A percentile compares a stretch with the other conserved stretches of the same genome.
phyloP scores from a whole-genome alignment of 2,888 invertebrate species.

The Muschampia plurimacula region DNA sequence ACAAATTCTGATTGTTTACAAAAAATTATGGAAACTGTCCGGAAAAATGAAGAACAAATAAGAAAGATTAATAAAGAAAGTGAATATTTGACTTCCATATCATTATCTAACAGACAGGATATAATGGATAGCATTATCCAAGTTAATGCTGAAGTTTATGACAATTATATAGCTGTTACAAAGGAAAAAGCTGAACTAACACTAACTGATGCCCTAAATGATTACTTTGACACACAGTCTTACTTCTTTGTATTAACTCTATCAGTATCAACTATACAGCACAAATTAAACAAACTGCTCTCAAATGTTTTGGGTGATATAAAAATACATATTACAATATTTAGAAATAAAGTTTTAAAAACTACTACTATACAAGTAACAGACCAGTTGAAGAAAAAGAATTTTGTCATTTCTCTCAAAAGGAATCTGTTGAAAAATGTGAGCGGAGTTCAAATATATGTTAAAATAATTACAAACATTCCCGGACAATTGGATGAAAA shows the following conservation, averaged over 20 bases:
- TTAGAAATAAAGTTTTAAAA: constrained; percentile 54
- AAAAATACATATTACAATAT: constrained; percentile 63
- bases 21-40: constrained; percentile 60
- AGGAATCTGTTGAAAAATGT: constrained; percentile 45
- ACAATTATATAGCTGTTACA: constrained; percentile 64
- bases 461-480: constrained; percentile 63
- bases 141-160: constrained; percentile 57
- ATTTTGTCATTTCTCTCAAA: constrained; percentile 60
- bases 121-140: constrained; percentile 62
- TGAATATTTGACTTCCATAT: constrained; percentile 63
- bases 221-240: constrained; percentile 60
- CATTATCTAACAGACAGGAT: constrained; percentile 68
- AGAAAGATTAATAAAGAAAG: constrained; percentile 60
- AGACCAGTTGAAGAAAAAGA: constrained; percentile 57
- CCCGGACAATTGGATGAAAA: constrained; percentile 62
- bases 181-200: constrained; percentile 27
- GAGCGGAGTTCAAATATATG: constrained; percentile 53
- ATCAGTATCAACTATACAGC: constrained; percentile 50
- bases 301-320: constrained; percentile 57
- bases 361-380: constrained; percentile 60
- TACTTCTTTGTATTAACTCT: constrained; percentile 62
- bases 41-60: constrained; percentile 58
- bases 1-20: constrained; percentile 62
- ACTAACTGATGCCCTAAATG: constrained; percentile 59
- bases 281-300: constrained; percentile 56